Percentiles rank a stretch among this genome's conserved stretches.
Evolutionary conservation across 2,113 vertebrate species (phyloP).

Genomic region (Centropus bengalensis): DNA sequence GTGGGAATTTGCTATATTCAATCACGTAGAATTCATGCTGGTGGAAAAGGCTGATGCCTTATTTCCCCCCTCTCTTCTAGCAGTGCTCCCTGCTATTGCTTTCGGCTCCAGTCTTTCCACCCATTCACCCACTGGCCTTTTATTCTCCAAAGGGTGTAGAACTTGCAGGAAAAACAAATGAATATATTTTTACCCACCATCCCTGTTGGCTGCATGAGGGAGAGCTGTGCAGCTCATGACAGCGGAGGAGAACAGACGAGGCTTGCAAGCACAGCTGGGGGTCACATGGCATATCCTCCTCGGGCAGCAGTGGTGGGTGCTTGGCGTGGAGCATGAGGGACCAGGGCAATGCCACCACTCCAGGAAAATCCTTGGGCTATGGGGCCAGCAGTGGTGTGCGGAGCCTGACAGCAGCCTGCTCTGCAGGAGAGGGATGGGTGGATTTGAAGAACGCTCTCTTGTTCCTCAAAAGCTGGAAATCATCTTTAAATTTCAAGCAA

Average conservation of each 20-base stretch:
- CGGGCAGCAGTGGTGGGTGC: not conserved
- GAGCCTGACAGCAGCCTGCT: not conserved
- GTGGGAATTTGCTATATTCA: not conserved
- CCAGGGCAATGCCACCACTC: rapidly evolving
- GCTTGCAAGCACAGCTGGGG: not conserved
- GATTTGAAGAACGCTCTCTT: not conserved
- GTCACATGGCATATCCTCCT: not conserved
- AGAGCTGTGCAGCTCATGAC: constrained; percentile 25
- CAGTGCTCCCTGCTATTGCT: not conserved
- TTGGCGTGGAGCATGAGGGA: not conserved
- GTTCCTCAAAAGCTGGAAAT: not conserved
- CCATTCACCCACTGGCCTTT: constrained; percentile 49
- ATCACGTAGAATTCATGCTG: not conserved
- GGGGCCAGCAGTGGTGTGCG: rapidly evolving
- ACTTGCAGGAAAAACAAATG: constrained; percentile 50
- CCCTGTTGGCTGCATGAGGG: not conserved
- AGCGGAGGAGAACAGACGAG: not conserved
- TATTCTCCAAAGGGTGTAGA: constrained; percentile 39
- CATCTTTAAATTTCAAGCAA: not conserved
- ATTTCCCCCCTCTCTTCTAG: not conserved
- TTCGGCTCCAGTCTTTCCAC: constrained; percentile 44
- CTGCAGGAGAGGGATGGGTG: not conserved
- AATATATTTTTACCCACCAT: constrained; percentile 44
- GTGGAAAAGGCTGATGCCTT: not conserved
- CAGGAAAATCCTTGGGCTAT: rapidly evolving